Conservation (phyloP, 2,888 invertebrate genomes). For the Tromatobia lineatoria region DNA sequence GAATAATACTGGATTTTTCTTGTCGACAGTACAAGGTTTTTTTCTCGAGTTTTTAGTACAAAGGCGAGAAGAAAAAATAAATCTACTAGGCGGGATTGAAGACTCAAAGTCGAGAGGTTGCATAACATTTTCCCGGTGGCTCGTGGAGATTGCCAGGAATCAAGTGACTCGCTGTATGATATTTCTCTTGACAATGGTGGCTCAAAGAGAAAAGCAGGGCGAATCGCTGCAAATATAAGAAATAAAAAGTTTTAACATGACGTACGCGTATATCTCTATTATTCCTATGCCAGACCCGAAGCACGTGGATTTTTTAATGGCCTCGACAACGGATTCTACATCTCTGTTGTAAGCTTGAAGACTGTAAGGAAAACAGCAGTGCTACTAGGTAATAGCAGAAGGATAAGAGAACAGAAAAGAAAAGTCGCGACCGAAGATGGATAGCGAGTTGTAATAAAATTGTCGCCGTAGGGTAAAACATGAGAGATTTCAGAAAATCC, state of each 20-base stretch:
- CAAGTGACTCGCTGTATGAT: not conserved
- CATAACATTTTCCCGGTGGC: not conserved
- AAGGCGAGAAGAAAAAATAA: not conserved
- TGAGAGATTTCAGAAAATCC: not conserved
- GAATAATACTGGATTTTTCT: not conserved
- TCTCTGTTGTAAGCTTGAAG: not conserved
- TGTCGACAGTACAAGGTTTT: not conserved
- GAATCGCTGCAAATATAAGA: not conserved
- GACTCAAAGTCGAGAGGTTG: not conserved
- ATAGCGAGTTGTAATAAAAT: slow-evolving; percentile 7
- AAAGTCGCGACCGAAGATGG: not conserved
- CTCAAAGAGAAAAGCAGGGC: not conserved
- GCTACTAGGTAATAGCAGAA: not conserved
- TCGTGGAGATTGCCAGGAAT: not conserved
- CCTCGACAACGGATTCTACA: not conserved
- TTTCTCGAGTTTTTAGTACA: not conserved
- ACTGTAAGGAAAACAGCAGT: not conserved
- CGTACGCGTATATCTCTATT: not conserved
- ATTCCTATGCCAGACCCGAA: not conserved
- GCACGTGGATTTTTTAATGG: slow-evolving; percentile 17
- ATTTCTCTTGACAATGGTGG: not conserved
- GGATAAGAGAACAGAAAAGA: not conserved
- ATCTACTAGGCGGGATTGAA: not conserved
- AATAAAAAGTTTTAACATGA: not conserved
- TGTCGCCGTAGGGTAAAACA: not conserved